A percentile compares a stretch with the other conserved stretches of the same genome.
Conservation (phyloP, 1,140 invertebrate species). For the Pachyrhynchus sulphureomaculatus region DNA sequence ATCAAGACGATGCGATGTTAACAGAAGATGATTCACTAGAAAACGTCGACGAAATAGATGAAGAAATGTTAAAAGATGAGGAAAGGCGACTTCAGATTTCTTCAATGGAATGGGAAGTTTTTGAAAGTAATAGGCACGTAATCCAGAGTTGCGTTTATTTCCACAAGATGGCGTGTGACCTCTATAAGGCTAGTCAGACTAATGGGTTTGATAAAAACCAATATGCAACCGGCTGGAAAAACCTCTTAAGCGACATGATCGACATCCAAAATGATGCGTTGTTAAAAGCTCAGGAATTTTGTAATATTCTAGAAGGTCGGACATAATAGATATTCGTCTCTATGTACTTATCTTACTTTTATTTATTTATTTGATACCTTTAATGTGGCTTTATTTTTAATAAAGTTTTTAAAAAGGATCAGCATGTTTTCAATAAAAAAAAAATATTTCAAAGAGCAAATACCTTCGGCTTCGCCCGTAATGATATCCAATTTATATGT, state of each 20-base stretch:
- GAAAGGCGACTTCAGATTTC: constrained; percentile 32
- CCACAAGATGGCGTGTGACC: constrained; percentile 43
- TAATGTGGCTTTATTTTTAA: not conserved
- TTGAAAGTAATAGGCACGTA: constrained; percentile 42
- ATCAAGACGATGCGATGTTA: constrained; percentile 6
- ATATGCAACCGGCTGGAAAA: constrained; percentile 43
- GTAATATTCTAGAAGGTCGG: constrained; percentile 21
- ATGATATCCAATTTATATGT: no score
- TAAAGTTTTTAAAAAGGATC: not conserved
- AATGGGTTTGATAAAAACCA: constrained; percentile 38
- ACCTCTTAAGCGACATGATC: constrained; percentile 42
- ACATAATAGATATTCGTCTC: not conserved
- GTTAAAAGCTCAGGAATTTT: constrained; percentile 40
- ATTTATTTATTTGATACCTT: constrained; percentile 16
- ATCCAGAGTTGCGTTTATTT: constrained; percentile 46
- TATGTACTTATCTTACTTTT: constrained; percentile 3
- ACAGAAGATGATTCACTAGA: constrained; percentile 28
- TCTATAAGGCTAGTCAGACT: constrained; percentile 38
- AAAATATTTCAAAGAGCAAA: no score
- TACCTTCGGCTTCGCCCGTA: no score
- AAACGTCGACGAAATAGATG: constrained; percentile 29
- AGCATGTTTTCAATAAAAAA: no score
- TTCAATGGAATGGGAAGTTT: constrained; percentile 38
- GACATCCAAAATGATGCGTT: constrained; percentile 42
- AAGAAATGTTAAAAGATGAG: constrained; percentile 33